Base-by-base conservation (phyloP, 30 jellyfish, hydroid and myxozoan species). In the Aurelia aurita complex sp. Pacific region DNA sequence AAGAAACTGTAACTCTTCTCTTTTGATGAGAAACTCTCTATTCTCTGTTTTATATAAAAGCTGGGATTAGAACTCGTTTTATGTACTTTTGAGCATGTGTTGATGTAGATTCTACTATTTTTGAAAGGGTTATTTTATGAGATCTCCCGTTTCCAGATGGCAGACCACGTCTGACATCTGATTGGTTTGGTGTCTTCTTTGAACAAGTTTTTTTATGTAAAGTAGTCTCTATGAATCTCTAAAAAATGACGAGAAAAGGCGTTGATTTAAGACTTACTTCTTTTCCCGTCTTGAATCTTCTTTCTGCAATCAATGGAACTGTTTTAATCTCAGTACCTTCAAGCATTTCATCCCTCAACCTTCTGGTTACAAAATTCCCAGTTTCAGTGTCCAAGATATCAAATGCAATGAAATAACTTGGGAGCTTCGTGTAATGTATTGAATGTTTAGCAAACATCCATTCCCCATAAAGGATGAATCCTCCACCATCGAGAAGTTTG, bases 401-500 rank as follows among this genome's bases (percentile, higher is more conserved):
- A 82, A 92, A 92, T n/a, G 97, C 97, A 63, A 92, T 46, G 35
- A 92, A 88, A 67, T 78, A 83, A n/a, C 64, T 74, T 29, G 97
- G 97, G 46, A 92, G 77, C 5, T 50, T 60, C 16, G 91, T 80
- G 54, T 92, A 92, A 50, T 62, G 87, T 1, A 92, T 92, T 8
- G 98, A 92, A 71, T 92, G 98, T 69, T 88, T 87, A 17, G 97
- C 98, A 78, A 23, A 82, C 88, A 87, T 19, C 98, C 98, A 92
- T 69, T 92, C 98, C 10, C 98, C 98, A 82, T 80, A 92, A 8
- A 92, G 82, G 17, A 87, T 82, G 59, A 42, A 77, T 64, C 69
- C 66, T 11, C 85, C 93, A 63, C 88, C 76, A 15, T 77, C 73
- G 10, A 92, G 85, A 18, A 92, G 66, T 38, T 57, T 61, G 7